phyloP scores from a whole-genome alignment of 2,113 vertebrate genomes.

The Chiloscyllium plagiosum region DNA sequence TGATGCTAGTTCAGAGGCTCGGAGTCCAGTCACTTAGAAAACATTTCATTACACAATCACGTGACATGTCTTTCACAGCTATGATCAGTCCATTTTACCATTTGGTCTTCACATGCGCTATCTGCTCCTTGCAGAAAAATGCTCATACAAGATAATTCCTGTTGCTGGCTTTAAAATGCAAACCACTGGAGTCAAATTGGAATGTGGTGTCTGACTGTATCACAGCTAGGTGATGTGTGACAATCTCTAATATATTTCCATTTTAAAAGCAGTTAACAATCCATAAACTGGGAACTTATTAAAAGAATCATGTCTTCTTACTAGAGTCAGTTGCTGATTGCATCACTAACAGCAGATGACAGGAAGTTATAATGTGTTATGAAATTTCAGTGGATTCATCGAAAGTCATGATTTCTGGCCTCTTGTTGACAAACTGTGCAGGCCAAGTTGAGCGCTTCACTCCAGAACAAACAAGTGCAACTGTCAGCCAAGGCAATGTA shows the following conservation, averaged over 20 bases:
- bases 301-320: neutral
- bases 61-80: neutral
- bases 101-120: neutral
- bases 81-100: neutral
- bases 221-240: neutral
- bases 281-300: neutral
- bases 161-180: neutral
- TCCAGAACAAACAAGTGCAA: neutral
- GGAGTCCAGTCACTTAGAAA: neutral
- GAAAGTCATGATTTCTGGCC: neutral
- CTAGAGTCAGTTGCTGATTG: neutral
- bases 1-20: neutral
- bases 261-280: neutral
- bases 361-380: neutral
- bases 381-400: neutral
- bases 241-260: neutral
- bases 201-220: neutral
- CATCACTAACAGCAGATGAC: neutral
- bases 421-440: neutral
- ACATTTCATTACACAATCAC: neutral
- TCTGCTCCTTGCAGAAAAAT: neutral
- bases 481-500: neutral
- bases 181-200: neutral
- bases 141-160: neutral
- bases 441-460: neutral